Percentiles rank a stretch among this genome's conserved stretches.
These are phyloP conservation scores for Apodemia duryi DNA, from an alignment of 2,888 invertebrate species.

Conservation along the genomic window DNA sequence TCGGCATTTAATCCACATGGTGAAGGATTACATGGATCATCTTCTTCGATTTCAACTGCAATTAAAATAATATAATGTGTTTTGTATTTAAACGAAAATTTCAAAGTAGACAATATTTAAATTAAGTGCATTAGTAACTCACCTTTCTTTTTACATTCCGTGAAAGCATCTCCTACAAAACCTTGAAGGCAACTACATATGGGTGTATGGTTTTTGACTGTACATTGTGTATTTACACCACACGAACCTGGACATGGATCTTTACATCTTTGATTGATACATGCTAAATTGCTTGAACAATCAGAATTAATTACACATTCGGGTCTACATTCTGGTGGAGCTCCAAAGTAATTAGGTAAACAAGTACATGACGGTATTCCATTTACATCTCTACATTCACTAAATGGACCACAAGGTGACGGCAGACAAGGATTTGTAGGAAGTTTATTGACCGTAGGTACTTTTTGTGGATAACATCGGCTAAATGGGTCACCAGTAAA, in stretches of 20 bases:
- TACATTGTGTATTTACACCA: conserved; percentile 81
- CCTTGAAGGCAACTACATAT: conserved; percentile 85
- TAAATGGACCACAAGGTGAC: conserved; percentile 83
- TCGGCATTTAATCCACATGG: conserved; percentile 83
- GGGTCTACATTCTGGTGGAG: conserved; percentile 84
- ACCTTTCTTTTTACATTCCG: conserved; percentile 78
- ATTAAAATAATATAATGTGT: conserved; percentile 24
- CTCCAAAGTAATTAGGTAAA: conserved; percentile 82
- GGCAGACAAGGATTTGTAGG: conserved; percentile 79
- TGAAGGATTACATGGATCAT: conserved; percentile 81
- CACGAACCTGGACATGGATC: conserved; percentile 92
- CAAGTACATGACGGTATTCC: conserved; percentile 83
- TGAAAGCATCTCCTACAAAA: conserved; percentile 87
- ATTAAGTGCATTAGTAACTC: conserved; percentile 31
- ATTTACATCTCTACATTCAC: conserved; percentile 81
- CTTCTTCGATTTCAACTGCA: conserved; percentile 47
- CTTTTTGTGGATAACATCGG: conserved; percentile 67
- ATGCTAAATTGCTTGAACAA: conserved; percentile 86
- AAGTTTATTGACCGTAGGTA: conserved; percentile 38
- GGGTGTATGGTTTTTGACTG: conserved; percentile 85
- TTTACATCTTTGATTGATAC: conserved; percentile 86
- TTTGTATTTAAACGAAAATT: too few relatives aligned
- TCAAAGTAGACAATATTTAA: background rate
- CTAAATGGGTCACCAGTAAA: conserved; percentile 84
- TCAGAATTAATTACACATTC: conserved; percentile 86